Evolutionary conservation across 2,797 vertebrate species (phyloP), one percentile per base, ranked within the genome.

Genomic region (Mallotus villosus): DNA sequence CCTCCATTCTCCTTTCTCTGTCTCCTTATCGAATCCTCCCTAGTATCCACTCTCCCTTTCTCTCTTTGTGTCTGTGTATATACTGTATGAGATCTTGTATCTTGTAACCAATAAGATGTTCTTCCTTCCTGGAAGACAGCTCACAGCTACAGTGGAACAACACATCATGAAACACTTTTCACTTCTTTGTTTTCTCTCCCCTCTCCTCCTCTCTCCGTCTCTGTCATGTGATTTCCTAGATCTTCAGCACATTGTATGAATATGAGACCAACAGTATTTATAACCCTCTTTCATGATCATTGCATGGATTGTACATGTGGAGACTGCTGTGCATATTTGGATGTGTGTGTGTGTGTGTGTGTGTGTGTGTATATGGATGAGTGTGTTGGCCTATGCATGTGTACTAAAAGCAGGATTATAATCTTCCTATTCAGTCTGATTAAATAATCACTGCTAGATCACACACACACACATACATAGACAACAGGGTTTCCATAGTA

Each of bases 351-450:
- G n/a, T 24, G 21, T 5, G 63, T 17, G 55, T 67, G 41, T 70
- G 63, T 76, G n/a, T n/a, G 71, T 70, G 70, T 78, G 63, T 55
- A 8, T 78, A 70, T 61, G 9, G 5, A 25, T 22, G 22, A 22
- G 59, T 22, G 7, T 24, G n/a, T 22, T 21, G n/a, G 3, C 6
- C 1, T 63, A 17, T 63, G 25, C 3, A 32, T 79, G 63, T 53
- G 14, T 78, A 70, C 64, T 81, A 74, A 66, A 19, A 53, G 68
- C 63, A 60, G 74, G 81, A 84, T 84, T 85, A 75, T 51, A 72
- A 12, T 73, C 70, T 80, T 80, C 73, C 67, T 72, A 67, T 60
- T 61, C 76, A 22, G 0, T 76, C 73, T 71, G 62, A 86, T 81
- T 70, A 80, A 84, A 77, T 77, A 63, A 62, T 76, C 63, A 71